Conservation (phyloP, 2,888 invertebrate genomes). For the Tachina lurida region DNA sequence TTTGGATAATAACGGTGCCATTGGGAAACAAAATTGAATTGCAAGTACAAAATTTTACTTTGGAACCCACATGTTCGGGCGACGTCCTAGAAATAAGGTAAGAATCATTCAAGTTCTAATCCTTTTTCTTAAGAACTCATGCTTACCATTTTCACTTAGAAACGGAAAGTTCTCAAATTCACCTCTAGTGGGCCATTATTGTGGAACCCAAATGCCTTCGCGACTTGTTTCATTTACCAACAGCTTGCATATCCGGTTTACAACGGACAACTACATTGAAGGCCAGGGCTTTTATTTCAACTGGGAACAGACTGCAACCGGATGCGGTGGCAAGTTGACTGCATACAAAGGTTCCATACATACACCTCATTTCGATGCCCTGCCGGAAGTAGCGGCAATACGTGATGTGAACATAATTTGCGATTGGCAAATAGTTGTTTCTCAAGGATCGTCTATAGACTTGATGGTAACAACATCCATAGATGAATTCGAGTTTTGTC, state of each 20-base stretch:
- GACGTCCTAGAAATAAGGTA: slow-evolving; percentile 90
- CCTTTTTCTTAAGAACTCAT: background rate
- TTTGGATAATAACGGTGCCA: slow-evolving; percentile 90
- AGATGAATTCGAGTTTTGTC: slow-evolving; percentile 83
- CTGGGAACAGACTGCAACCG: slow-evolving; percentile 87
- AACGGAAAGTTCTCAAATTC: slow-evolving; percentile 90
- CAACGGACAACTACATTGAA: slow-evolving; percentile 87
- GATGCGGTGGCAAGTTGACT: slow-evolving; percentile 92
- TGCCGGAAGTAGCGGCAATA: slow-evolving; percentile 7
- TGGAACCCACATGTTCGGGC: slow-evolving; percentile 86
- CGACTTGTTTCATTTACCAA: slow-evolving; percentile 90
- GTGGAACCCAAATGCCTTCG: slow-evolving; percentile 87
- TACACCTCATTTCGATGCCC: slow-evolving; percentile 87
- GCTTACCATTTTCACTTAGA: slow-evolving; percentile 82
- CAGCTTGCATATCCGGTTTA: slow-evolving; percentile 89
- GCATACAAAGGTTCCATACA: slow-evolving; percentile 89
- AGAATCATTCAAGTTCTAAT: background rate
- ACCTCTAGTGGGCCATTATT: slow-evolving; percentile 91
- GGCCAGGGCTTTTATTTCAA: slow-evolving; percentile 88
- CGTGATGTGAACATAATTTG: slow-evolving; percentile 88
- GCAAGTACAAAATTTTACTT: slow-evolving; percentile 86
- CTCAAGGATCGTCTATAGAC: slow-evolving; percentile 87
- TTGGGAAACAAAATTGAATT: slow-evolving; percentile 90
- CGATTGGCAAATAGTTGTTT: slow-evolving; percentile 90
- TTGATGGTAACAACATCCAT: slow-evolving; percentile 86